A percentile compares a stretch with the other conserved stretches of the same genome.
These are phyloP conservation scores for Polyommatus iphigenia DNA, from an alignment of 2,888 invertebrate genomes.

Conservation along the genomic window DNA sequence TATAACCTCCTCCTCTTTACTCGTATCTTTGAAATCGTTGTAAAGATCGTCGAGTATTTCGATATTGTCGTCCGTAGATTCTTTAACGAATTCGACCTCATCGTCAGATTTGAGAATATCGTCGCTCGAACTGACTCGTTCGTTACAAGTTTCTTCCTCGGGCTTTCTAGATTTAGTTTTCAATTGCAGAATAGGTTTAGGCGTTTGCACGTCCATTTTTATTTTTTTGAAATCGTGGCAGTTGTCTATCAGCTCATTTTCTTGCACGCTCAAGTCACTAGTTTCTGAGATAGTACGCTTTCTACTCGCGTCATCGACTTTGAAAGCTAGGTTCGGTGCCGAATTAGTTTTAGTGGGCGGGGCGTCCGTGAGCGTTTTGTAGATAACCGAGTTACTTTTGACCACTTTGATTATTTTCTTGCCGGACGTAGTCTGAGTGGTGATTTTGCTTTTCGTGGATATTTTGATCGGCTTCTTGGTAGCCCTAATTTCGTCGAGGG, in stretches of 20 bases:
- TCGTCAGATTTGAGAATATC: slow-evolving; percentile 17
- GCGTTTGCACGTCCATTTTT: slow-evolving; percentile 57
- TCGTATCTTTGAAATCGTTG: slow-evolving; percentile 16
- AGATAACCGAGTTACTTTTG: slow-evolving; percentile 70
- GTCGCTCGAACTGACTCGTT: slow-evolving; percentile 14
- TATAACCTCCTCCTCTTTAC: slow-evolving; percentile 57
- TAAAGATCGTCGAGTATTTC: slow-evolving; percentile 43
- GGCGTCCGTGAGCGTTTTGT: slow-evolving; percentile 61
- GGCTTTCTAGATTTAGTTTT: slow-evolving; percentile 57
- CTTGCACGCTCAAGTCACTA: slow-evolving; percentile 63
- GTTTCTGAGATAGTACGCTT: slow-evolving; percentile 68
- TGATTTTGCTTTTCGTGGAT: slow-evolving; percentile 59
- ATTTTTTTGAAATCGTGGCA: slow-evolving; percentile 70
- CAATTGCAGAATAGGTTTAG: slow-evolving; percentile 56
- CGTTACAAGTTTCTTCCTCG: slow-evolving; percentile 6
- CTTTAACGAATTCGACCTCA: slow-evolving; percentile 43
- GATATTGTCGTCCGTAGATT: slow-evolving; percentile 50
- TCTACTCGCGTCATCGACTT: slow-evolving; percentile 53
- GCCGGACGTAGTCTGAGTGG: slow-evolving; percentile 61
- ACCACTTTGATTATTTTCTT: slow-evolving; percentile 74
- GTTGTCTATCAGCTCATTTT: slow-evolving; percentile 66
- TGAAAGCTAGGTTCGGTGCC: slow-evolving; percentile 49
- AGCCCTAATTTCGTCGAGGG: slow-evolving; percentile 76
- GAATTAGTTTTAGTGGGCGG: slow-evolving; percentile 43
- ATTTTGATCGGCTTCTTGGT: slow-evolving; percentile 59